Evolutionary conservation across 2,888 invertebrate species (phyloP).

Genomic region (Diadromus collaris): DNA sequence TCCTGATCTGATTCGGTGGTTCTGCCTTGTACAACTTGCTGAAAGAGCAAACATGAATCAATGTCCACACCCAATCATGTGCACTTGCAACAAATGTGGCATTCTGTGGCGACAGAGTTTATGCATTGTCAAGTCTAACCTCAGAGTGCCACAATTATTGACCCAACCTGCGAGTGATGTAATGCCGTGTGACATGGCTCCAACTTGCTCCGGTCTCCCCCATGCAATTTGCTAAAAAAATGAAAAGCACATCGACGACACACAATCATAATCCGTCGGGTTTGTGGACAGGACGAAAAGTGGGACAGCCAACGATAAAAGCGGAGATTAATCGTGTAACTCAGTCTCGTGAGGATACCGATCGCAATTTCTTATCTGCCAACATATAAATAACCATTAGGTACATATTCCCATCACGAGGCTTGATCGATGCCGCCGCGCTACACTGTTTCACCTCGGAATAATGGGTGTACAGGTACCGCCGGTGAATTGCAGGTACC

Average conservation of each 20-base stretch:
- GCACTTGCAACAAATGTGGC: neutral
- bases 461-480: slow-evolving; percentile 21
- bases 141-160: no score
- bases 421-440: slow-evolving; percentile 22
- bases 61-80: neutral
- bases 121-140: no score
- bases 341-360: slow-evolving; percentile 3
- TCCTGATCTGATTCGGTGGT: no score
- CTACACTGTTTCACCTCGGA: neutral
- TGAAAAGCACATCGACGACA: neutral
- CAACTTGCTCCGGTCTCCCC: neutral
- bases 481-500: neutral
- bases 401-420: neutral
- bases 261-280: neutral
- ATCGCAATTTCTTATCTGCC: slow-evolving; percentile 21
- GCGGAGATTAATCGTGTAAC: slow-evolving; percentile 7
- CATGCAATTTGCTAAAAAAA: neutral
- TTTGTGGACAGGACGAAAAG: slow-evolving; percentile 11
- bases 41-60: neutral
- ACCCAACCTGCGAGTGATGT: neutral
- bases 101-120: no score
- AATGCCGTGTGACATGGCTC: neutral
- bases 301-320: neutral
- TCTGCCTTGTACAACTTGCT: neutral
- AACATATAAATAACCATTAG: slow-evolving; percentile 19